Evolutionary conservation across 2,888 invertebrate species (phyloP).

Genomic region (Latrodectus hesperus): DNA sequence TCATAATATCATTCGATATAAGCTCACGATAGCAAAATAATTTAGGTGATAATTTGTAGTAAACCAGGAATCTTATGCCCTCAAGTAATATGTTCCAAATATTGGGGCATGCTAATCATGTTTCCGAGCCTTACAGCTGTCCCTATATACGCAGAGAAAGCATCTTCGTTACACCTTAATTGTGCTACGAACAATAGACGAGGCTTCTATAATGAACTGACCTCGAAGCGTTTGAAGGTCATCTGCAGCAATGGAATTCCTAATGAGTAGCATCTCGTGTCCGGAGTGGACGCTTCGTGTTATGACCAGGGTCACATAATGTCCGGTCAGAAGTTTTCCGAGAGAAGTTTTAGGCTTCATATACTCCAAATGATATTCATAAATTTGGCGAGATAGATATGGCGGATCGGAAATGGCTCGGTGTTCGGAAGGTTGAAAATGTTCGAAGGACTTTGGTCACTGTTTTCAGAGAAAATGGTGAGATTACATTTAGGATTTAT

Average conservation of each 20-base stretch:
- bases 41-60: conserved; percentile 2
- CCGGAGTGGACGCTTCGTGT: neutral
- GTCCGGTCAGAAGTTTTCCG: neutral
- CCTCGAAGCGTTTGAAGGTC: conserved; percentile 5
- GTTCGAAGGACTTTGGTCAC: neutral
- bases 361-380: conserved; percentile 27
- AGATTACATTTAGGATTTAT: too few relatives aligned
- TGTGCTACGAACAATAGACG: conserved; percentile 7
- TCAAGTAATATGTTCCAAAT: neutral
- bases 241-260: conserved; percentile 25
- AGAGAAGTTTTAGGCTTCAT: conserved; percentile 14
- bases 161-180: conserved; percentile 18
- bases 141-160: neutral
- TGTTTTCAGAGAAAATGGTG: neutral
- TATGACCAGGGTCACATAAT: conserved; percentile 2
- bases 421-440: neutral
- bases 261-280: conserved; percentile 15
- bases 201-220: conserved; percentile 30
- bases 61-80: neutral
- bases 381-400: conserved; percentile 17
- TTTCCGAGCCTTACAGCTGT: neutral
- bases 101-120: neutral
- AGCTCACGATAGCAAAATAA: neutral
- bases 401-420: neutral
- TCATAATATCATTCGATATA: too few relatives aligned